Conservation (phyloP, 2,113 vertebrate species). For the Oxyruncus cristatus region DNA sequence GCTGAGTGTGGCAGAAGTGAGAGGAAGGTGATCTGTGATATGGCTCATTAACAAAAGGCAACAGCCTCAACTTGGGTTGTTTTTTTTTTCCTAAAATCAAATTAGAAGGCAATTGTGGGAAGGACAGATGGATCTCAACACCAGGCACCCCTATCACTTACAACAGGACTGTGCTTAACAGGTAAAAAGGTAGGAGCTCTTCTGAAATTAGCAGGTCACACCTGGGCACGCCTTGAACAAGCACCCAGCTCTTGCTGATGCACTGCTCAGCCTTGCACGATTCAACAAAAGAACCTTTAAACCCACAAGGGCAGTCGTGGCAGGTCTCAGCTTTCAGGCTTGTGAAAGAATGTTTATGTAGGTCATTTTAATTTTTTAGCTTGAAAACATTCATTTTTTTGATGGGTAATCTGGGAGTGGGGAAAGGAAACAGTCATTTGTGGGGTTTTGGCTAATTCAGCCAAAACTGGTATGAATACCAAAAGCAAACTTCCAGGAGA, state of each 20-base stretch:
- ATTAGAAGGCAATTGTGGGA: background rate
- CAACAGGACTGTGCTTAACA: background rate
- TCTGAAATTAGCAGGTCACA: background rate
- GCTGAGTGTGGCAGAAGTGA: background rate
- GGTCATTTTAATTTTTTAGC: background rate
- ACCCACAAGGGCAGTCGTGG: background rate
- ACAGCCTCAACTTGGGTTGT: background rate
- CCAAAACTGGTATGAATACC: background rate
- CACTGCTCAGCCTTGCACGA: too few relatives aligned
- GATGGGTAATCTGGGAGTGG: background rate
- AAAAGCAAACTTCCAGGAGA: background rate
- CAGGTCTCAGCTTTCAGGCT: background rate
- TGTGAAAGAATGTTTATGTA: background rate
- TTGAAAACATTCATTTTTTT: background rate
- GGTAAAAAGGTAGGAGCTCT: background rate
- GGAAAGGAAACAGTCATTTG: fast-evolving
- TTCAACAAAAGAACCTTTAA: background rate
- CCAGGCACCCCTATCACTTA: background rate
- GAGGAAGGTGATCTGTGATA: background rate
- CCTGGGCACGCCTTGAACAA: background rate
- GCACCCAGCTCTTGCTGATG: fast-evolving
- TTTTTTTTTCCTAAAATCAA: background rate
- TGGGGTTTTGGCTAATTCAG: background rate
- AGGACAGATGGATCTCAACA: background rate
- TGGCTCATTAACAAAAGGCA: fast-evolving